Conservation (phyloP, 2,888 invertebrate species). For the Rhaphigaster nebulosa region DNA sequence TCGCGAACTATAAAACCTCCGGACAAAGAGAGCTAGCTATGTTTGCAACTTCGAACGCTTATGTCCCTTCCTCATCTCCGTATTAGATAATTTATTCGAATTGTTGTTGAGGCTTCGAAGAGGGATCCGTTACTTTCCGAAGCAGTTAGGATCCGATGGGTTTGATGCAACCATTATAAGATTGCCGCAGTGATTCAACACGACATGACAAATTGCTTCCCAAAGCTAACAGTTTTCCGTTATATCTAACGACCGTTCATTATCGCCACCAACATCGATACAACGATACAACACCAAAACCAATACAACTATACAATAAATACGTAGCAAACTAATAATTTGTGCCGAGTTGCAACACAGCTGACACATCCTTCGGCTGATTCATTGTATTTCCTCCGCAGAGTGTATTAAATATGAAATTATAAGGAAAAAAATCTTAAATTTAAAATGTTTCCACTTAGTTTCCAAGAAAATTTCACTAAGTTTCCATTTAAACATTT, state of each 20-base stretch:
- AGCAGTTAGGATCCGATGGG: neutral
- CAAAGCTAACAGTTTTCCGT: constrained; percentile 21
- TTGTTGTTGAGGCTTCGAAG: too few species aligned
- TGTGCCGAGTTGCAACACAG: neutral
- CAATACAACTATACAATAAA: neutral
- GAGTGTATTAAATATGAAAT: too few species aligned
- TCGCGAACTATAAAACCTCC: neutral
- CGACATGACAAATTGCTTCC: constrained; percentile 14
- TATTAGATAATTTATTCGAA: constrained; percentile 33
- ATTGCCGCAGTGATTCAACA: neutral
- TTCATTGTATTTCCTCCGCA: neutral
- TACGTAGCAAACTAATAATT: neutral
- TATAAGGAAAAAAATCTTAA: too few species aligned
- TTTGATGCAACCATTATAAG: neutral
- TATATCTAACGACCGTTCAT: neutral
- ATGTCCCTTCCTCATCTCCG: neutral
- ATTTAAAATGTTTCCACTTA: too few species aligned
- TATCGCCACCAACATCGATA: neutral
- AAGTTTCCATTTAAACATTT: too few species aligned
- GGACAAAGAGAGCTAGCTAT: neutral
- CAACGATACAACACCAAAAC: neutral
- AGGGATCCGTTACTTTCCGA: neutral
- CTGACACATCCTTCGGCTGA: neutral
- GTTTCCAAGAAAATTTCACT: too few species aligned
- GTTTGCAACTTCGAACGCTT: neutral